Base-by-base conservation (phyloP, 2,113 vertebrate species). In the Corythoichthys intestinalis region DNA sequence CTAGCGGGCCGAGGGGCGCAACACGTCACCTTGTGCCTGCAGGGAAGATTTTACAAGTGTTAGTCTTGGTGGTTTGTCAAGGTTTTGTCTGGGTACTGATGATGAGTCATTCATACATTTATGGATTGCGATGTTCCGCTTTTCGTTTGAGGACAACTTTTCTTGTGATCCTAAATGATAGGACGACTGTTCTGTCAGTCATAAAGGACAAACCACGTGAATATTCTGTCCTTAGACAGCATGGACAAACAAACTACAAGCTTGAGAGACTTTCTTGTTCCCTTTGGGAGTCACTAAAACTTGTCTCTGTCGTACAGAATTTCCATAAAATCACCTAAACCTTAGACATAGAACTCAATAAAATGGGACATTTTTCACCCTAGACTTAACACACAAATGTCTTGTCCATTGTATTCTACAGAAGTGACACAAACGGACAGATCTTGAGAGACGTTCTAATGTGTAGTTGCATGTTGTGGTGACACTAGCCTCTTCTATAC, bases 11-110 rank as follows among this genome's bases (percentile, higher is more conserved):
- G 35, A 47, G 1, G 10, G 65, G 44, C 66, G 69, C 71, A 70
- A 73, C 73, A 77, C 71, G 76, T 86, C 48, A 12, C 4, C 35
- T 48, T n/a, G 34, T 34, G 39, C 69, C 49, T 0, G 17, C 52
- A 11, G 37, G 50, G 15, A 75, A 3, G 57, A 52, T 66, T 39
- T 37, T 17, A 38, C 37, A 57, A 50, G 2, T 15, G 38, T 17
- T 67, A 1, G 9, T 54, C 15, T 65, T 14, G 9, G 35, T 44
- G 60, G 15, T 73, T 41, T 50, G 44, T 68, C 46, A 50, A 49
- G 12, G 14, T 58, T 56, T 60, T 0, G 5, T 66, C 61, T 58
- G n/a, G 56, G 12, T 34, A 37, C 34, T 2, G 35, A 15, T 13
- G 44, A 47, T 47, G 61, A 63, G n/a, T 46, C 61, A 47, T 41